Evolutionary conservation across 2,113 vertebrate species (phyloP).

Genomic region (Phaethon lepturus): DNA sequence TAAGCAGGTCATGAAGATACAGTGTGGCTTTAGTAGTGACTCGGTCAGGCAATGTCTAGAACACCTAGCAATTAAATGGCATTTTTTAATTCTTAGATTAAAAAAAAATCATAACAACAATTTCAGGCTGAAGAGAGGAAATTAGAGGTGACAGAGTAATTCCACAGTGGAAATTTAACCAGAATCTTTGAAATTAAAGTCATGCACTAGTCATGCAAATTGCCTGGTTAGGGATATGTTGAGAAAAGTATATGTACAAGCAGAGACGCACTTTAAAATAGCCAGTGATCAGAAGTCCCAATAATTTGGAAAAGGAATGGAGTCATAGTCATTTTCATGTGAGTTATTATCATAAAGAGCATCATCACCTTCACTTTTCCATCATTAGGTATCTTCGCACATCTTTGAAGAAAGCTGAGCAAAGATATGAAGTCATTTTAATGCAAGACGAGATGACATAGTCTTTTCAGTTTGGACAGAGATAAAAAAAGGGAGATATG

Average conservation of each 20-base stretch:
- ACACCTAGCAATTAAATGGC: neutral
- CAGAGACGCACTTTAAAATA: neutral
- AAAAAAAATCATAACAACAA: neutral
- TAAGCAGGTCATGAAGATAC: neutral
- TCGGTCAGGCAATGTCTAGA: neutral
- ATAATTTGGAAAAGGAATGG: neutral
- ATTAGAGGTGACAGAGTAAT: neutral
- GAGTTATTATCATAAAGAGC: neutral
- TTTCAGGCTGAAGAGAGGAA: neutral
- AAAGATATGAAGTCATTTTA: neutral
- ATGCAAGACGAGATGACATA: neutral
- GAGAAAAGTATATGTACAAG: neutral
- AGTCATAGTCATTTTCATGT: neutral
- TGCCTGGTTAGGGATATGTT: neutral
- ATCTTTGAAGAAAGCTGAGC: neutral
- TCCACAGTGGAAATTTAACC: neutral
- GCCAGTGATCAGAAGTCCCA: neutral
- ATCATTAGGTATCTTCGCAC: neutral
- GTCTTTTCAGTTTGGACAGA: neutral
- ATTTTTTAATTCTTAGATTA: neutral
- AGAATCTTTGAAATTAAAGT: neutral
- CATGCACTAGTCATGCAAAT: neutral
- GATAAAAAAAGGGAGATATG: neutral
- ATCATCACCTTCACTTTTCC: neutral
- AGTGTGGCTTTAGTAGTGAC: neutral